These are phyloP conservation scores for Drymonia ruficornis DNA, from an alignment of 2,888 invertebrate species.

Conservation along the genomic window DNA sequence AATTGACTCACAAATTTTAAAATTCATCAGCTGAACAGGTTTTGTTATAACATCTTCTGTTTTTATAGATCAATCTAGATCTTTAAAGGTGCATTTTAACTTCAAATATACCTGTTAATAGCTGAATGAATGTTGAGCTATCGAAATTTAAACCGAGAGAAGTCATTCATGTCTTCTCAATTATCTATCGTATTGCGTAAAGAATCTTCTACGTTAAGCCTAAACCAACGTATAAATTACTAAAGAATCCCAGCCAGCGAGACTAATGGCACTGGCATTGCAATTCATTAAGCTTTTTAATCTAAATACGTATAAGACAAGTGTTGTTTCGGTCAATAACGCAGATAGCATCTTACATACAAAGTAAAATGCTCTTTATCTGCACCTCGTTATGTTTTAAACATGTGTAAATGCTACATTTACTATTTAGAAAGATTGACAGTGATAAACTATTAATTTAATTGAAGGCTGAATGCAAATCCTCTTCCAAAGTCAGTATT, in stretches of 20 bases:
- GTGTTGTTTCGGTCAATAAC: conserved; percentile 72
- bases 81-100: neutral
- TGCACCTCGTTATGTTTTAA: neutral
- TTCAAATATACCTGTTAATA: neutral
- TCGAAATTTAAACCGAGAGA: neutral
- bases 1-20: conserved; percentile 35
- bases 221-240: conserved; percentile 46
- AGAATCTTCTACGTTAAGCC: conserved; percentile 52
- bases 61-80: neutral
- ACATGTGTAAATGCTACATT: neutral
- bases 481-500: neutral
- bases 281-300: conserved; percentile 42
- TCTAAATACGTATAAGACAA: conserved; percentile 41
- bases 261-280: conserved; percentile 60
- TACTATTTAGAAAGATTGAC: neutral
- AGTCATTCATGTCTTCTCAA: neutral
- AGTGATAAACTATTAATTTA: neutral
- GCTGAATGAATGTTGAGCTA: neutral
- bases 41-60: neutral
- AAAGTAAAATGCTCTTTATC: conserved; percentile 12
- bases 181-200: conserved; percentile 46
- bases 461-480: neutral
- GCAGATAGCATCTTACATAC: conserved; percentile 61
- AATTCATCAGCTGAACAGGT: neutral
- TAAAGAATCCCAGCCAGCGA: conserved; percentile 58